phyloP scores from a whole-genome alignment of 2,113 vertebrate genomes.

The Hystrix cristata region DNA sequence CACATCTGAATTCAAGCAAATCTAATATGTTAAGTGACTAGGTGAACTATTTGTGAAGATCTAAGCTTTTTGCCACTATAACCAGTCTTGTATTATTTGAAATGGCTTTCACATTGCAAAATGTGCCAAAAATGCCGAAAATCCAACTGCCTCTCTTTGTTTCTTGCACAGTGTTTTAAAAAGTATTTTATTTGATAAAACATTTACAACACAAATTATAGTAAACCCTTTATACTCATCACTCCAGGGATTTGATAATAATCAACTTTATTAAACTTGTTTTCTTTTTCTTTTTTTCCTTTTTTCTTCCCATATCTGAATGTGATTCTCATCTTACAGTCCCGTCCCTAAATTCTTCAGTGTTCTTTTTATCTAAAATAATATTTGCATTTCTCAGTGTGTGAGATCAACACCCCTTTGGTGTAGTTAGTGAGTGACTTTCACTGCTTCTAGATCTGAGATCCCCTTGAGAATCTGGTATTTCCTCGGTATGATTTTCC shows the following conservation, averaged over 20 bases:
- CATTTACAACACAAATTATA: neutral
- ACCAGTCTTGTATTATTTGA: neutral
- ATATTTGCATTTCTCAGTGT: neutral
- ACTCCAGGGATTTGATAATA: neutral
- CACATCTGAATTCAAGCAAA: neutral
- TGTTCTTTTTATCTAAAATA: neutral
- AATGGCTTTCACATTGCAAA: neutral
- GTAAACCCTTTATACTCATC: neutral
- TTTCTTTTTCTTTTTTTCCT: neutral
- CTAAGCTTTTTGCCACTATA: neutral
- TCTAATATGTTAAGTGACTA: neutral
- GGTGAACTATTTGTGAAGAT: neutral
- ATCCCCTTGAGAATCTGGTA: neutral
- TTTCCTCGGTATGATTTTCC: neutral
- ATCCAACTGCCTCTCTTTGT: neutral
- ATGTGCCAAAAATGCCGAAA: neutral
- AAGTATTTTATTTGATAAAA: neutral
- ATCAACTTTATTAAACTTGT: neutral
- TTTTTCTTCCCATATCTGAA: neutral
- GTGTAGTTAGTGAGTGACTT: neutral
- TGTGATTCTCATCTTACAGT: neutral
- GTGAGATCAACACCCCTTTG: neutral
- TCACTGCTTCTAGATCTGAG: neutral
- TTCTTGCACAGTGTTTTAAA: neutral
- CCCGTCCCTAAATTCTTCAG: neutral